A percentile compares a stretch with the other conserved stretches of the same genome.
These are phyloP conservation scores for Paedocypris sp. DNA, from an alignment of 2,113 vertebrate species.

Conservation along the genomic window DNA sequence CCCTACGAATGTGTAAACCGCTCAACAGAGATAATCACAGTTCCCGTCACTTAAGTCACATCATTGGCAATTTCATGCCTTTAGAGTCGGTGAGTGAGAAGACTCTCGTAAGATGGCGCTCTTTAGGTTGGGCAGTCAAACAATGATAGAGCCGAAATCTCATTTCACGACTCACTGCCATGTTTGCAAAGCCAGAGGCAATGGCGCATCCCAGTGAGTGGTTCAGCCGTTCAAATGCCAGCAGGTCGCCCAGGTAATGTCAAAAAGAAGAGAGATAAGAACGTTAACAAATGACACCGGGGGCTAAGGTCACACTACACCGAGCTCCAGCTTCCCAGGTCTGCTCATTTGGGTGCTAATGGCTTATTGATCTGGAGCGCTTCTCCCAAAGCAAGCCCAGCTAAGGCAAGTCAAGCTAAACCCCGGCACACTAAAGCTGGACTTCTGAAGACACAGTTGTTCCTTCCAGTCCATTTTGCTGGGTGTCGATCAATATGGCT, in stretches of 20 bases:
- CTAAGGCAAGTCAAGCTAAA: conserved; percentile 4
- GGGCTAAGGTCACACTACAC: conserved; percentile 29
- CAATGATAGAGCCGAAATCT: conserved; percentile 57
- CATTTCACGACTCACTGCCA: conserved; percentile 61
- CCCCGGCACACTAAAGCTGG: conserved; percentile 33
- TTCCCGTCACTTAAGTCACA: conserved; percentile 38
- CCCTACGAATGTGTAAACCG: conserved; percentile 44
- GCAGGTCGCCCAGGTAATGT: conserved; percentile 43
- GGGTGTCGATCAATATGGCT: conserved; percentile 33
- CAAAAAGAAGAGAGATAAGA: conserved; percentile 31
- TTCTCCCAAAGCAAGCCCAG: conserved; percentile 13
- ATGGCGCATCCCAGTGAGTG: conserved; percentile 35
- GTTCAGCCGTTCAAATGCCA: conserved; percentile 29
- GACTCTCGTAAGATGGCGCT: conserved; percentile 26
- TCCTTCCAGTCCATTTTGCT: conserved; percentile 40
- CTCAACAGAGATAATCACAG: conserved; percentile 38
- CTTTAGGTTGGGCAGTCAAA: conserved; percentile 26
- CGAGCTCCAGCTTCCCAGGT: conserved; percentile 37
- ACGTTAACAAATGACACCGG: conserved; percentile 41
- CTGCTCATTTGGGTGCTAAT: conserved; percentile 55
- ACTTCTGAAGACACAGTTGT: conserved; percentile 37
- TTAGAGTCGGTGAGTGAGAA: conserved; percentile 40
- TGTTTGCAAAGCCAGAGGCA: conserved; percentile 51
- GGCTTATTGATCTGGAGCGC: conserved; percentile 55
- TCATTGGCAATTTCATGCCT: conserved; percentile 37